Evolutionary conservation across 2,797 vertebrate genomes (phyloP), one percentile per base, ranked within the genome.

Genomic region (Numenius phaeopus): DNA sequence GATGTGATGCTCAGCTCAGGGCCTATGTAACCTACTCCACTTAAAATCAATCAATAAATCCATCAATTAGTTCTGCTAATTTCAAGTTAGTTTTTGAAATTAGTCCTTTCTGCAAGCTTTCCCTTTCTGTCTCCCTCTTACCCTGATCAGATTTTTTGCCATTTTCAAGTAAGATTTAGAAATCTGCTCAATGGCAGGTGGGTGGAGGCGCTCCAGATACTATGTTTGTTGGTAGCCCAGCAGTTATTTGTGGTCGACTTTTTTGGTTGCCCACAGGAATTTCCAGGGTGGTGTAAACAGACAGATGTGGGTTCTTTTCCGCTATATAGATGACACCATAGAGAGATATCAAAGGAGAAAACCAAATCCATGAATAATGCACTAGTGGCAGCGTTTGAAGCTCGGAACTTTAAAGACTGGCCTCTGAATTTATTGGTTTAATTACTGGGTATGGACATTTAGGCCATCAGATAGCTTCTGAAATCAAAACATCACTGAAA

Each of bases 211-310:
- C 87, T 95, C 94, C 92, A 88, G 79, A 94, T 71, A 37, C 30
- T 91, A 15, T 90, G 94, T 83, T 93, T 93, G 61, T 65, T 95
- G 94, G 96, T 90, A 92, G 70, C 89, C 84, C 89, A 93, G 85
- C 67, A 79, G 89, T 97, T 96, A 94, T 80, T 96, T 94, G 94
- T 92, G 93, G 91, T 62, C 55, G 62, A 77, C 90, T 88, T 94
- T 88, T 89, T 90, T 86, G 96, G 89, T 93, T 95, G 83, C 81
- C 96, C 94, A 93, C 96, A 96, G 94, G 89, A 95, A 96, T 97
- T 93, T 95, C 87, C 58, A 97, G 91, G 87, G 90, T 97, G 96
- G 85, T 84, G 72, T 94, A 97, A 97, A 96, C 59, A 92, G 90
- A 96, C 62, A 95, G 89, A 95, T 95, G 89, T 96, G 93, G 95